A percentile compares a stretch with the other conserved stretches of the same genome.
phyloP scores from a whole-genome alignment of 2,888 invertebrate genomes.

The Apotomis turbidana region DNA sequence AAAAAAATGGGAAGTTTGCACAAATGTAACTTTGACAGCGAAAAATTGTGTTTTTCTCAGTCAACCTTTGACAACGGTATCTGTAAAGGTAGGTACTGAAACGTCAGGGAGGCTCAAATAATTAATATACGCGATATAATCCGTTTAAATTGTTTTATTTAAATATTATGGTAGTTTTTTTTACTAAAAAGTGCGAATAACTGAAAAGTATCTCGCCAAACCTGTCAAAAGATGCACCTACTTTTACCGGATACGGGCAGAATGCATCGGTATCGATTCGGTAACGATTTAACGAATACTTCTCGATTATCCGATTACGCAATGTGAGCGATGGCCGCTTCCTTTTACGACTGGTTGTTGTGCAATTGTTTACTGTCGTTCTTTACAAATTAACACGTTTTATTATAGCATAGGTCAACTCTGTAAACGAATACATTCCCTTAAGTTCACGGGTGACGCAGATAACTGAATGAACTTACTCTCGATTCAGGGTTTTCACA shows the following conservation, averaged over 20 bases:
- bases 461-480: no score
- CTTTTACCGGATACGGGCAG: constrained; percentile 39
- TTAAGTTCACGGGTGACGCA: background rate
- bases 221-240: constrained; percentile 20
- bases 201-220: constrained; percentile 20
- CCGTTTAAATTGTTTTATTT: no score
- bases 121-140: no score
- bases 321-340: constrained; percentile 37
- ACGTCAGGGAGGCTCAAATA: no score
- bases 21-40: no score
- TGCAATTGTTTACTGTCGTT: constrained; percentile 35
- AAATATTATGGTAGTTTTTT: no score
- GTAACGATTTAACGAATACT: constrained; percentile 40
- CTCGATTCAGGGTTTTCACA: no score
- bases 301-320: constrained; percentile 38
- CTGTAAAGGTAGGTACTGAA: no score
- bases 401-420: constrained; percentile 20
- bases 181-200: no score
- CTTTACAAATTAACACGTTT: constrained; percentile 3
- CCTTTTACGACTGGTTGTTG: constrained; percentile 38
- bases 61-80: no score
- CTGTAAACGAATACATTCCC: background rate
- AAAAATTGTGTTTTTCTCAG: no score
- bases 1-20: no score
- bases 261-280: constrained; percentile 40